These are phyloP conservation scores for Parauchenoglanis punctatus DNA, from an alignment of 2,797 vertebrate genomes.

Conservation along the genomic window DNA sequence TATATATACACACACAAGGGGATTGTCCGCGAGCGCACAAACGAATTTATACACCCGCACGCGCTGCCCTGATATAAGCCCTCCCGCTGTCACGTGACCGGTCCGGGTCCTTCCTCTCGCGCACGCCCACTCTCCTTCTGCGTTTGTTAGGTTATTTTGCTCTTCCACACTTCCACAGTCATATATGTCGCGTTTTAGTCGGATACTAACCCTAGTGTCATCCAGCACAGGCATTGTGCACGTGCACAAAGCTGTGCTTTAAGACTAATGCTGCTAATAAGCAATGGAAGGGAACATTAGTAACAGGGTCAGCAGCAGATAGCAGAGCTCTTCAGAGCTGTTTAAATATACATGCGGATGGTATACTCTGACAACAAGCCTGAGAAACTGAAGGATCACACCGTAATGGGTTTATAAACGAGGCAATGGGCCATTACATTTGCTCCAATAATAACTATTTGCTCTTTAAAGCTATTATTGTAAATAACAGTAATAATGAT, in stretches of 20 bases:
- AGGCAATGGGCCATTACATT: too few species aligned
- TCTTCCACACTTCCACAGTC: not conserved
- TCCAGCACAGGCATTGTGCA: not conserved
- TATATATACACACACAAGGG: conserved; percentile 7
- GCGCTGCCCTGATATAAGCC: not conserved
- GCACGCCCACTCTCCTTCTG: not conserved
- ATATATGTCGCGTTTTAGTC: not conserved
- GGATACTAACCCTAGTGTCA: not conserved
- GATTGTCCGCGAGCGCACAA: conserved; percentile 23
- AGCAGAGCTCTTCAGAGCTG: too few species aligned
- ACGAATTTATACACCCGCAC: conserved; percentile 32
- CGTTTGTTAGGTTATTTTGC: not conserved
- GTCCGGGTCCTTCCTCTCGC: not conserved
- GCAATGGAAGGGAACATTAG: not conserved
- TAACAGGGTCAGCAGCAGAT: too few species aligned
- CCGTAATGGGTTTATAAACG: not conserved
- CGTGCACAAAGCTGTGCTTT: not conserved
- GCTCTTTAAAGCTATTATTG: too few species aligned
- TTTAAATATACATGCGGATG: too few species aligned
- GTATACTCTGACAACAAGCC: too few species aligned
- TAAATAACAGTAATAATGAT: too few species aligned
- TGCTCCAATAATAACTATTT: too few species aligned
- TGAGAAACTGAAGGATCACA: not conserved
- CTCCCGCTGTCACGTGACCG: not conserved
- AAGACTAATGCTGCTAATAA: not conserved